A percentile compares a stretch with the other conserved stretches of the same genome.
These are phyloP conservation scores for Apodemia duryi DNA, from an alignment of 2,888 invertebrate species.

Conservation along the genomic window DNA sequence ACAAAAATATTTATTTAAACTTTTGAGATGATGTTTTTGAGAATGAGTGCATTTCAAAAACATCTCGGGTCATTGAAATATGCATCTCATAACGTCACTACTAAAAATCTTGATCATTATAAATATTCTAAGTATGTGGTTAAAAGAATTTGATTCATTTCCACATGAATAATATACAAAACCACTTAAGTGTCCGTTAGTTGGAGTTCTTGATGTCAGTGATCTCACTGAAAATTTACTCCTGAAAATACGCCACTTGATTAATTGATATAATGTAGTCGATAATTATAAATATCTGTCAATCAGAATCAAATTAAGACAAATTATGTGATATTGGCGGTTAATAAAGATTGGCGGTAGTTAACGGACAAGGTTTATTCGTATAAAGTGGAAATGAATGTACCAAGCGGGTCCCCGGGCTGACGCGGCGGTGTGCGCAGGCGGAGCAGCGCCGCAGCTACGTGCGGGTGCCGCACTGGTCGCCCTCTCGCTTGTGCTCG, in stretches of 20 bases:
- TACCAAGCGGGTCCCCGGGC: slow-evolving; percentile 34
- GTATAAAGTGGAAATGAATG: slow-evolving; percentile 31
- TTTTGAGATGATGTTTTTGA: not conserved
- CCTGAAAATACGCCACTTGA: not conserved
- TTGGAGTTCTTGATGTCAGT: not conserved
- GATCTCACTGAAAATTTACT: not conserved
- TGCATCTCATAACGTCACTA: slow-evolving; percentile 22
- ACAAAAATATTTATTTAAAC: not conserved
- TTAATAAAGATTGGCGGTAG: not conserved
- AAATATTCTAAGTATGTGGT: not conserved
- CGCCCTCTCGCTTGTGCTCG: slow-evolving; percentile 63
- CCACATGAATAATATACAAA: slow-evolving; percentile 14
- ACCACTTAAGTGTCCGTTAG: not conserved
- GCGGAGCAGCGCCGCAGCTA: slow-evolving; percentile 64
- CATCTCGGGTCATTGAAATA: slow-evolving; percentile 19
- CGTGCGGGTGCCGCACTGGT: slow-evolving; percentile 57
- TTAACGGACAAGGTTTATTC: slow-evolving; percentile 20
- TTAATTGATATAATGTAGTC: not conserved
- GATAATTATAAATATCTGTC: not conserved
- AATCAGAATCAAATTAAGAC: not conserved
- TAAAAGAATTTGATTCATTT: slow-evolving; percentile 16
- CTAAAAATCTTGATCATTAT: not conserved
- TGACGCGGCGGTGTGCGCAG: slow-evolving; percentile 61
- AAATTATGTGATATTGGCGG: not conserved
- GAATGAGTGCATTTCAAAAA: not conserved